phyloP scores from a whole-genome alignment of 2,888 invertebrate species.

The Amphipyra tragopoginis region DNA sequence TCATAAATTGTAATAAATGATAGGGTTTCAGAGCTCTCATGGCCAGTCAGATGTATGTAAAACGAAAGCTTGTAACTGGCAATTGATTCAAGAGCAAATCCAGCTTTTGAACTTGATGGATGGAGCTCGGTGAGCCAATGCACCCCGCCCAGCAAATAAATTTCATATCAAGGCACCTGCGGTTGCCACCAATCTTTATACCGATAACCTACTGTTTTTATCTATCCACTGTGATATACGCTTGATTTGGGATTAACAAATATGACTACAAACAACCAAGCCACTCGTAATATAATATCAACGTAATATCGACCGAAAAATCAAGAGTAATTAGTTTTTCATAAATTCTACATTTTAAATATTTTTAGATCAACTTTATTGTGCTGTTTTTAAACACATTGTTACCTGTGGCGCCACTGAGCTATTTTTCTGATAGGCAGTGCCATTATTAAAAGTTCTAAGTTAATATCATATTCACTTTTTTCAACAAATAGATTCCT shows the following conservation, averaged over 20 bases:
- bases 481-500: slow-evolving; percentile 3
- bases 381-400: slow-evolving; percentile 32
- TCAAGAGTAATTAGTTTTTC: slow-evolving; percentile 25
- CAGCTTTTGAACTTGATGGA: too few species aligned
- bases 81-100: too few species aligned
- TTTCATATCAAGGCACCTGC: too few species aligned
- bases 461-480: too few species aligned
- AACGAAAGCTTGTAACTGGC: too few species aligned
- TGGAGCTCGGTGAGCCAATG: too few species aligned
- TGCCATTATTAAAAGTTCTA: slow-evolving; percentile 1
- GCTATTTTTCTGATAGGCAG: slow-evolving; percentile 1
- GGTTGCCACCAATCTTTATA: too few species aligned
- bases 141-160: too few species aligned
- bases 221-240: slow-evolving; percentile 20
- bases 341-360: slow-evolving; percentile 20
- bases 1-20: too few species aligned
- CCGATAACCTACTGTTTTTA: slow-evolving; percentile 2
- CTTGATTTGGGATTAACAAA: slow-evolving; percentile 46
- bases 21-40: too few species aligned
- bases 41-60: too few species aligned
- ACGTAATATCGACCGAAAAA: slow-evolving; percentile 56
- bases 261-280: slow-evolving; percentile 50
- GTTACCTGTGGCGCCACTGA: slow-evolving; percentile 36
- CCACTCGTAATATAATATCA: slow-evolving; percentile 59
- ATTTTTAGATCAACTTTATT: slow-evolving; percentile 38